Evolutionary conservation across 2,797 vertebrate genomes (phyloP), one percentile per base, ranked within the genome.

Genomic region (Parauchenoglanis ngamensis): DNA sequence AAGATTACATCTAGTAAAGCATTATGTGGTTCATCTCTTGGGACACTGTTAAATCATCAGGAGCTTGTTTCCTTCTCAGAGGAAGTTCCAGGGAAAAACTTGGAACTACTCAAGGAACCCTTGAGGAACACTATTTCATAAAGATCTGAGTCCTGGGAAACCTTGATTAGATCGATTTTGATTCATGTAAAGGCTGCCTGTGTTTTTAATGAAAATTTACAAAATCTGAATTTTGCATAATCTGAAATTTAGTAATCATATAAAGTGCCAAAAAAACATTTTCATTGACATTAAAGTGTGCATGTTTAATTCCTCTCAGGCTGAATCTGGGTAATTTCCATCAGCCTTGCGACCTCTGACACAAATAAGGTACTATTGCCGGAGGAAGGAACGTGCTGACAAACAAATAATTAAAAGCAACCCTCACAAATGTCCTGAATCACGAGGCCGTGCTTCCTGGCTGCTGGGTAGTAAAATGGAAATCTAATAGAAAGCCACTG

Each of bases 321-420:
- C 54, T 79, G 1, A 79, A 57, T 57, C 28, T 40, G n/a, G 54
- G 4, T 57, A 1, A 11, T 78, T 78, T 31, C 28, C 52, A 31
- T 40, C 77, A 79, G 31, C 49, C 49, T 17, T 17, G 7, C 56
- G 72, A 59, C 57, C 23, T 31, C 25, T 1, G 17, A 79, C 35
- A 80, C 52, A 59, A 70, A 68, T 40, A 25, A 40, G 49, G 63
- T 57, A 54, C 46, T 3, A 21, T 17, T 72, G 70, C 72, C 5
- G 65, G n/a, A n/a, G 76, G 65, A 84, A 23, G 56, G 88, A 91
- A 88, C 88, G 90, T 83, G 31, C 84, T 68, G 77, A 79, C 88
- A 92, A 92, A 93, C 90, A 92, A 91, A 90, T 78, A 87, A 86
- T 91, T 91, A 90, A 83, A 87, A 70, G 57, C 78, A 88, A 89